Evolutionary conservation across 2,888 invertebrate species (phyloP).

Genomic region (Drosophila algonquin): DNA sequence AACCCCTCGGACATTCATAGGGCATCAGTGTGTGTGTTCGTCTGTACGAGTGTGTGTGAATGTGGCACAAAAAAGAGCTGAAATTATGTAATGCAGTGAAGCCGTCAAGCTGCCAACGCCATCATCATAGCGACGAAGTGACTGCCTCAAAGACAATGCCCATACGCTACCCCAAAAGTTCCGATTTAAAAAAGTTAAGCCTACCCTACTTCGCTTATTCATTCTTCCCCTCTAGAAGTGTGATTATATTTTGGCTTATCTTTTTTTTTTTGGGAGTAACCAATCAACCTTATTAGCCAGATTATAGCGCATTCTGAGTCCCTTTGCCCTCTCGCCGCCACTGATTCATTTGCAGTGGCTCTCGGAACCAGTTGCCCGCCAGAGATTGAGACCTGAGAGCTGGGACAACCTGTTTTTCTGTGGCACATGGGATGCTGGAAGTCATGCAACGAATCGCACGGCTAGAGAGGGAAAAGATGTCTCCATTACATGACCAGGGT

Average conservation of each 20-base stretch:
- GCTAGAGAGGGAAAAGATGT: background rate
- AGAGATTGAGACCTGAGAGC: conserved; percentile 18
- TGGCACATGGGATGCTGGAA: conserved; percentile 10
- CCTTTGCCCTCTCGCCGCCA: background rate
- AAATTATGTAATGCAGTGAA: conserved; percentile 37
- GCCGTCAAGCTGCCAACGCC: conserved; percentile 10
- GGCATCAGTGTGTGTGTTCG: background rate
- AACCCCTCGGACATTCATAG: background rate
- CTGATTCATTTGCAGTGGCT: conserved; percentile 43
- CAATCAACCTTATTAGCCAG: no score
- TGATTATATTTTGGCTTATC: no score
- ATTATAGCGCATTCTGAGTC: no score
- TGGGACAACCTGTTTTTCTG: conserved; percentile 38
- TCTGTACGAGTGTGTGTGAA: conserved; percentile 22
- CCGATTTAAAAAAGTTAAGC: background rate
- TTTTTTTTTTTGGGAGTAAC: no score
- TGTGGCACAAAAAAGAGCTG: conserved; percentile 1
- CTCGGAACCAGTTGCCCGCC: conserved; percentile 41
- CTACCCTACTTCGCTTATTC: no score
- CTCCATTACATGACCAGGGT: background rate
- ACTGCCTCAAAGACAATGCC: background rate
- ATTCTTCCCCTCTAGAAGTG: no score
- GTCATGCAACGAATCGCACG: conserved; percentile 25
- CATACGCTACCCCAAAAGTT: background rate
- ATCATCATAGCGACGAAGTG: conserved; percentile 4